Conservation (phyloP, 2,797 vertebrate genomes). For the Hydrocynus forskahlii region DNA sequence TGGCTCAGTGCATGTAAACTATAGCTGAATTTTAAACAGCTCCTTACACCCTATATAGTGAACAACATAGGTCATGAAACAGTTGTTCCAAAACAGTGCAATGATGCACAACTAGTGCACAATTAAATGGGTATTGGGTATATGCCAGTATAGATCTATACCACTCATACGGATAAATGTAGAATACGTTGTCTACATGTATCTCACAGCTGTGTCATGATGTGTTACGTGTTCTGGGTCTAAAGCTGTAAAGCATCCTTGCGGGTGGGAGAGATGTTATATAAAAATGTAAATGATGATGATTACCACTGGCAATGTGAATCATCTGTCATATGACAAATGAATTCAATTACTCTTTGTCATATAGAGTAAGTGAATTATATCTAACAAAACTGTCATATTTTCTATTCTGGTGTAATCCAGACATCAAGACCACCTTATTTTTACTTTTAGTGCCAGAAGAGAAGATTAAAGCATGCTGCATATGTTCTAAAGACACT, state of each 20-base stretch:
- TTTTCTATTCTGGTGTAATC: neutral
- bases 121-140: too few species aligned
- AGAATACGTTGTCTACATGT: neutral
- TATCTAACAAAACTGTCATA: conserved; percentile 3
- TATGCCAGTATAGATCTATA: neutral
- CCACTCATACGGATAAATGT: neutral
- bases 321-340: neutral
- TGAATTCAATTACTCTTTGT: too few species aligned
- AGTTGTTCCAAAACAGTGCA: neutral
- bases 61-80: neutral
- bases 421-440: neutral
- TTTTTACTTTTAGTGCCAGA: neutral
- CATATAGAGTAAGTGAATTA: neutral
- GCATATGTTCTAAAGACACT: neutral
- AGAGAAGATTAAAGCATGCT: neutral
- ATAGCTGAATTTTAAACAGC: neutral
- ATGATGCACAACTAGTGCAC: too few species aligned
- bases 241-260: neutral
- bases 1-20: neutral
- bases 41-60: neutral
- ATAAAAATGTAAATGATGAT: neutral
- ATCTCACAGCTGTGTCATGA: neutral
- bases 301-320: neutral
- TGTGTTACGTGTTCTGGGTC: neutral
- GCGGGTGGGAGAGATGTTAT: neutral